Percentiles rank a stretch among this genome's conserved stretches.
phyloP scores from a whole-genome alignment of 2,888 invertebrate genomes.

The Callyntrura sp. region DNA sequence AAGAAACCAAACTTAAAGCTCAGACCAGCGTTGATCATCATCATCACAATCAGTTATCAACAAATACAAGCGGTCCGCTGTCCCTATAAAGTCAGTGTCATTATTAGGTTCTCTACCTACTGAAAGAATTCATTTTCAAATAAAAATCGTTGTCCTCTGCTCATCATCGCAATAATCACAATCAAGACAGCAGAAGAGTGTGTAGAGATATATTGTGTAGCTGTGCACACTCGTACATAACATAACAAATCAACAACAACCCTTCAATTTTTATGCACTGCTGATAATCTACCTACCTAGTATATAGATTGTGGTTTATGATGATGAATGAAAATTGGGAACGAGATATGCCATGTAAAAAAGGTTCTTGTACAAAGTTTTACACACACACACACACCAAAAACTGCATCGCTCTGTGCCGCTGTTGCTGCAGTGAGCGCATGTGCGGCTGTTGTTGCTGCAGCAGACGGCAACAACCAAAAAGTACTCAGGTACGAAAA shows the following conservation, averaged over 20 bases:
- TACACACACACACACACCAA: too few relatives aligned
- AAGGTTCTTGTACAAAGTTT: not conserved
- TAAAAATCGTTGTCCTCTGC: slow-evolving; percentile 31
- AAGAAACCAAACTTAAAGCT: not conserved
- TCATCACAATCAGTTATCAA: not conserved
- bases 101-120: slow-evolving; percentile 25
- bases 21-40: not conserved
- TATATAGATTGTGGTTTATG: not conserved
- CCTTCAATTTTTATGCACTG: not conserved
- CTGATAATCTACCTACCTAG: not conserved
- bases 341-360: not conserved
- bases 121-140: slow-evolving; percentile 57
- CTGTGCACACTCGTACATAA: too few relatives aligned
- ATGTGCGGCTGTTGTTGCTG: too few relatives aligned
- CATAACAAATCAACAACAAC: slow-evolving; percentile 41
- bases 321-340: slow-evolving; percentile 12
- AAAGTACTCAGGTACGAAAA: too few relatives aligned
- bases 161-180: slow-evolving; percentile 28
- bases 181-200: slow-evolving; percentile 1
- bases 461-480: too few relatives aligned
- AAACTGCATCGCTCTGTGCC: too few relatives aligned
- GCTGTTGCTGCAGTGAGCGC: too few relatives aligned
- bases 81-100: slow-evolving; percentile 20
- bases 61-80: slow-evolving; percentile 11
- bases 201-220: not conserved